Conservation (phyloP, 1,140 invertebrate species). For the Drosophila guanche region DNA sequence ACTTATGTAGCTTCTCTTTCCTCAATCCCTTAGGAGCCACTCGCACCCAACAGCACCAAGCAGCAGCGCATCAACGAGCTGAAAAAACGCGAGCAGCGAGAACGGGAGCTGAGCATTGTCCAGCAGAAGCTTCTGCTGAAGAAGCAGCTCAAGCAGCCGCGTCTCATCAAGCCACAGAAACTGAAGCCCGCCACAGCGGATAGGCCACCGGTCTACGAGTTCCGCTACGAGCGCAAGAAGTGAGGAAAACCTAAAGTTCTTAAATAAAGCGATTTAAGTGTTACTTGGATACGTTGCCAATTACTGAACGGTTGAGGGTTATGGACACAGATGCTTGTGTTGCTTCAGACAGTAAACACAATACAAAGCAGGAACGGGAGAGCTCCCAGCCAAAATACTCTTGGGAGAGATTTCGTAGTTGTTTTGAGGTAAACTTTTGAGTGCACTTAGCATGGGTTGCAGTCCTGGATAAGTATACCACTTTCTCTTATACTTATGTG, state of each 20-base stretch:
- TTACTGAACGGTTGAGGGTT: too few relatives aligned
- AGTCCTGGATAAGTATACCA: too few relatives aligned
- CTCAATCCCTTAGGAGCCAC: conserved; percentile 84
- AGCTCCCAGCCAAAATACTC: too few relatives aligned
- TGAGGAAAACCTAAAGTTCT: background rate
- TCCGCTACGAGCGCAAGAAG: conserved; percentile 93
- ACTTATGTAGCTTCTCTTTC: conserved; percentile 84
- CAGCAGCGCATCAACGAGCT: conserved; percentile 89
- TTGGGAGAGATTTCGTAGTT: too few relatives aligned
- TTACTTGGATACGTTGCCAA: background rate
- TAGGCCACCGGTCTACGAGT: conserved; percentile 92
- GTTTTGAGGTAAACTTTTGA: too few relatives aligned
- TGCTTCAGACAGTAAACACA: too few relatives aligned
- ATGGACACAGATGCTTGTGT: too few relatives aligned
- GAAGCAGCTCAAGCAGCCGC: conserved; percentile 88
- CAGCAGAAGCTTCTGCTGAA: conserved; percentile 94
- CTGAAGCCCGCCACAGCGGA: conserved; percentile 88
- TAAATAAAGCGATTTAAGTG: conserved; percentile 2
- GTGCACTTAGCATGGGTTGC: too few relatives aligned
- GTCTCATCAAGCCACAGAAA: conserved; percentile 87
- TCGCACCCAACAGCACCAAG: conserved; percentile 82
- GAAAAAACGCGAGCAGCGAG: conserved; percentile 91
- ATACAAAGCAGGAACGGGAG: too few relatives aligned
- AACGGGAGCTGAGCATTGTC: conserved; percentile 91
- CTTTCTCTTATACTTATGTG: too few relatives aligned